Conservation (phyloP, 1,140 invertebrate genomes). For the Antheraea pernyi region DNA sequence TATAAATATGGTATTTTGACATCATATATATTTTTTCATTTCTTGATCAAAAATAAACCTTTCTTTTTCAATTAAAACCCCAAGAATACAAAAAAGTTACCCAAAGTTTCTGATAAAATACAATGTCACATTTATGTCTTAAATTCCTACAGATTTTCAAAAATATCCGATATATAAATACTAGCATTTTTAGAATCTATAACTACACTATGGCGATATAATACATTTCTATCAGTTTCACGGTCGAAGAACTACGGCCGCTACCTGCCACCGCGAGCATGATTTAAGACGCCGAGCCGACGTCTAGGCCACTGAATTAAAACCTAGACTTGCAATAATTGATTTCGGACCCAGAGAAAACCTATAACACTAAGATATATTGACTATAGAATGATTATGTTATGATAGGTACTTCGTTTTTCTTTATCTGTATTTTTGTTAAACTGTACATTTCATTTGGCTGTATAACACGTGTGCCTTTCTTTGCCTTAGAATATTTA, state of each 20-base stretch:
- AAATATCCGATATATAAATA: too few species aligned
- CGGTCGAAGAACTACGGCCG: slow-evolving; percentile 43
- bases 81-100: too few species aligned
- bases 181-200: not conserved
- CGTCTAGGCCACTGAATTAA: slow-evolving; percentile 48
- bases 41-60: too few species aligned
- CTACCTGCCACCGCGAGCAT: slow-evolving; percentile 54
- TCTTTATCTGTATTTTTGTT: not conserved
- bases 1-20: too few species aligned
- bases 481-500: too few species aligned
- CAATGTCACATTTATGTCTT: too few species aligned
- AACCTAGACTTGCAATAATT: slow-evolving; percentile 26
- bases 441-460: too few species aligned
- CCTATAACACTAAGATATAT: not conserved
- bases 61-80: too few species aligned
- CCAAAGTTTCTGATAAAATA: too few species aligned
- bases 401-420: not conserved
- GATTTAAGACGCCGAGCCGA: slow-evolving; percentile 52
- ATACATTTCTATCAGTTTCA: slow-evolving; percentile 47
- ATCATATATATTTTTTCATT: too few species aligned
- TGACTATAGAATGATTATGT: not conserved
- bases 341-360: not conserved
- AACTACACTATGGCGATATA: not conserved
- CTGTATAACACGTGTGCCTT: too few species aligned
- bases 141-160: too few species aligned